Evolutionary conservation across 35 echinoderm and acorn worm species (phyloP).

Genomic region (Lytechinus variegatus): DNA sequence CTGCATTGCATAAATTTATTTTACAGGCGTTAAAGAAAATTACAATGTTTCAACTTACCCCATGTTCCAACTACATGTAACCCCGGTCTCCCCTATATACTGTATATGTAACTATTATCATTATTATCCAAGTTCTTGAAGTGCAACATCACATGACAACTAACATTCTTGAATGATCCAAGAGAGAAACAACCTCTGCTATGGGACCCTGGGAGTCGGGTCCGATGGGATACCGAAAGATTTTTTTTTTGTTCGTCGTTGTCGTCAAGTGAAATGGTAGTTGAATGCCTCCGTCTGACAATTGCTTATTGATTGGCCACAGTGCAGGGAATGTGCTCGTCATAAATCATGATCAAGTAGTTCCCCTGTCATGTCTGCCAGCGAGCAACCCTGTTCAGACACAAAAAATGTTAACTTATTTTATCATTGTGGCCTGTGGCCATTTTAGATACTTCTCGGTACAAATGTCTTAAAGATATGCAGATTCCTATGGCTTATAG

Average conservation of each 20-base stretch:
- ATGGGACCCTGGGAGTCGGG: not conserved
- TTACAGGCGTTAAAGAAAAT: too few relatives aligned
- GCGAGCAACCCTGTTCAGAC: not conserved
- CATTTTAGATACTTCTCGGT: too few relatives aligned
- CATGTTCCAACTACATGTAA: too few relatives aligned
- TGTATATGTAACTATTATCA: too few relatives aligned
- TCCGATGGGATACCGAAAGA: not conserved
- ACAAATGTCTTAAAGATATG: too few relatives aligned
- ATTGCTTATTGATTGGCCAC: conserved; percentile 35
- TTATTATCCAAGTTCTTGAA: not conserved
- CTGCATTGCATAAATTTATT: too few relatives aligned
- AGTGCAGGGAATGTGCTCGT: not conserved
- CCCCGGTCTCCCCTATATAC: too few relatives aligned
- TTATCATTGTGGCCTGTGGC: too few relatives aligned
- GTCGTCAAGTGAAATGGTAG: not conserved
- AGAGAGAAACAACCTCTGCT: not conserved
- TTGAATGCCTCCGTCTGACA: conserved; percentile 11
- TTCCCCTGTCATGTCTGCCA: not conserved
- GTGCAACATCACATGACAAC: not conserved
- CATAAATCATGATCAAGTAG: conserved; percentile 31
- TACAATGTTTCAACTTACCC: too few relatives aligned
- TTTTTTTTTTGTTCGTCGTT: not conserved
- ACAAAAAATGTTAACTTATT: too few relatives aligned
- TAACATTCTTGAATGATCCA: conserved; percentile 29
- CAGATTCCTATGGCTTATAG: too few relatives aligned